phyloP scores from a whole-genome alignment of 2,888 invertebrate species.

The Acanthosoma haemorrhoidale region DNA sequence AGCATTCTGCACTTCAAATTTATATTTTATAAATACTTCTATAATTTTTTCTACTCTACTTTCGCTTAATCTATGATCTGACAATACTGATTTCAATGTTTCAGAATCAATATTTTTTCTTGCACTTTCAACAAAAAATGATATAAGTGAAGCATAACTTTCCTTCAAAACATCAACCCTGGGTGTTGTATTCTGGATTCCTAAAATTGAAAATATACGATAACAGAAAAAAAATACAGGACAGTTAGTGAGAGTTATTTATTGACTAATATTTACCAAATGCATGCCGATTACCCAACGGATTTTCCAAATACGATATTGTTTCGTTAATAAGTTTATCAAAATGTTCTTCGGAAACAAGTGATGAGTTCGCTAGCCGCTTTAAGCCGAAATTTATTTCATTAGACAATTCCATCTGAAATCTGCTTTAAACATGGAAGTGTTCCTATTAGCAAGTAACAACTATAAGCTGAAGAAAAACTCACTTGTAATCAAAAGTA shows the following conservation, averaged over 20 bases:
- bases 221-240: neutral
- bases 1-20: slow-evolving; percentile 22
- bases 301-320: slow-evolving; percentile 24
- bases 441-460: too few relatives aligned
- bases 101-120: slow-evolving; percentile 31
- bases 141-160: slow-evolving; percentile 31
- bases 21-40: slow-evolving; percentile 12
- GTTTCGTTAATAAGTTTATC: slow-evolving; percentile 25
- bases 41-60: slow-evolving; percentile 29
- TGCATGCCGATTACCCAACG: neutral
- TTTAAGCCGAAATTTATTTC: slow-evolving; percentile 34
- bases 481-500: too few relatives aligned
- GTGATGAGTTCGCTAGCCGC: slow-evolving; percentile 20
- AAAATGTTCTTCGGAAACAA: slow-evolving; percentile 32
- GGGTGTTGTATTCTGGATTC: slow-evolving; percentile 5
- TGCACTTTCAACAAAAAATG: slow-evolving; percentile 31
- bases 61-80: slow-evolving; percentile 22
- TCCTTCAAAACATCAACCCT: slow-evolving; percentile 33
- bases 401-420: slow-evolving; percentile 32
- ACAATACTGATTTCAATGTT: slow-evolving; percentile 2
- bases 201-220: slow-evolving; percentile 12
- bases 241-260: neutral
- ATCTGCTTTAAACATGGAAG: too few relatives aligned
- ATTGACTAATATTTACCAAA: slow-evolving; percentile 11
- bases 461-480: too few relatives aligned